A percentile compares a stretch with the other conserved stretches of the same genome.
phyloP scores from a whole-genome alignment of 2,113 vertebrate species.

The Bufo bufo region DNA sequence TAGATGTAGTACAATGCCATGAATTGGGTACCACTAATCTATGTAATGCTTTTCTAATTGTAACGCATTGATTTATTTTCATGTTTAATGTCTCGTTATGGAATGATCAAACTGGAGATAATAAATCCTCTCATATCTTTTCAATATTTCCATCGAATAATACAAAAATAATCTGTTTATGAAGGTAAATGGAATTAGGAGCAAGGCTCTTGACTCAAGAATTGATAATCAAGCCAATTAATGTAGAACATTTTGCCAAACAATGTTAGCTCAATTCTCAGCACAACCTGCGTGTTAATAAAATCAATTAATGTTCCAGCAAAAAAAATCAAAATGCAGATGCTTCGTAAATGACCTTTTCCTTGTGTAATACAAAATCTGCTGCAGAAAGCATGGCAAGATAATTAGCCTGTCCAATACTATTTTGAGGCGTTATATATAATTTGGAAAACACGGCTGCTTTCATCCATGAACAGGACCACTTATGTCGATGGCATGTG shows the following conservation, averaged over 20 bases:
- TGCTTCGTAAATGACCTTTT: not conserved
- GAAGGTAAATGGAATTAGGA: not conserved
- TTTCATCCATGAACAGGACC: no score
- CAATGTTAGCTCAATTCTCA: not conserved
- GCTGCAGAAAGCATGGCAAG: not conserved
- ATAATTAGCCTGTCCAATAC: not conserved
- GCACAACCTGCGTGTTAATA: not conserved
- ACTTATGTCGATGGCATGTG: no score
- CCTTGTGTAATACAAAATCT: not conserved
- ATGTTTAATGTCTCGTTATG: not conserved
- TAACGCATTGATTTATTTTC: not conserved
- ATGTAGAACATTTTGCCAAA: slow-evolving; percentile 11
- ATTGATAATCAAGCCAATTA: not conserved
- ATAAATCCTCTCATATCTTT: not conserved
- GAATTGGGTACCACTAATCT: not conserved
- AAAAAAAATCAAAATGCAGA: not conserved
- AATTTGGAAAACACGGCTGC: not conserved
- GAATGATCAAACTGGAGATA: not conserved
- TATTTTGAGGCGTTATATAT: not conserved
- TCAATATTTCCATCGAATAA: not conserved
- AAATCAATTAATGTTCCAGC: not conserved
- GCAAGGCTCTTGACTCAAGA: not conserved
- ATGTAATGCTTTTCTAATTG: slow-evolving; percentile 11
- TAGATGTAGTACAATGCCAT: not conserved
- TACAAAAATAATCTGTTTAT: slow-evolving; percentile 11